These are phyloP conservation scores for Chloebia gouldiae DNA, from an alignment of 2,113 vertebrate genomes.

Conservation along the genomic window DNA sequence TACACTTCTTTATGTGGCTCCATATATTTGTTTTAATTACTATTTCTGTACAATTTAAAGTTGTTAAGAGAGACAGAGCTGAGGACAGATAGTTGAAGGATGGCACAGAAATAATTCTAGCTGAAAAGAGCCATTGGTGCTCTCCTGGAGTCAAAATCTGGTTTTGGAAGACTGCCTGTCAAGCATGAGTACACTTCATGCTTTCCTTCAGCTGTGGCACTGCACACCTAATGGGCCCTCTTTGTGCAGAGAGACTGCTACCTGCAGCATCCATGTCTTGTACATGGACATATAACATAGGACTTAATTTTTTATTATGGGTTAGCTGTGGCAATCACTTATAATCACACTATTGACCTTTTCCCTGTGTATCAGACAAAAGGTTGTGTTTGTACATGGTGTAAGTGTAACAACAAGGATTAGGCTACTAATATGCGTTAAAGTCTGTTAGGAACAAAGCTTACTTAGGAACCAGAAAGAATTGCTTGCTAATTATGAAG, in stretches of 20 bases:
- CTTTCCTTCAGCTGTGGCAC: neutral
- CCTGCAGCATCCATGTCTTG: neutral
- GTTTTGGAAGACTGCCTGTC: neutral
- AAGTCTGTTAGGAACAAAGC: neutral
- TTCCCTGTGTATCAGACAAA: neutral
- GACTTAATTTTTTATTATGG: neutral
- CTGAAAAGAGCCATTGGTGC: neutral
- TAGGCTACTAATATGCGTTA: neutral
- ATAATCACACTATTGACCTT: neutral
- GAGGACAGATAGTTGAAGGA: neutral
- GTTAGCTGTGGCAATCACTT: neutral
- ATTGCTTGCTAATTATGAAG: neutral
- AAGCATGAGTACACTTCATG: neutral
- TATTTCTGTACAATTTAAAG: neutral
- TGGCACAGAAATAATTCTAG: neutral
- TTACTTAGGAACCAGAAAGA: neutral
- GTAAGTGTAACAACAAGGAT: neutral
- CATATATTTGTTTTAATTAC: neutral
- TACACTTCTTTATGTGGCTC: neutral
- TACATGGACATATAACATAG: neutral
- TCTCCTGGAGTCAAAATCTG: neutral
- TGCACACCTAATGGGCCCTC: neutral
- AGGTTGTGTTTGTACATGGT: neutral
- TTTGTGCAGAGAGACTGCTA: neutral
- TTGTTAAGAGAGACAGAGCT: neutral